A percentile compares a stretch with the other conserved stretches of the same genome.
Evolutionary conservation across 2,888 invertebrate species (phyloP).

Genomic region (Drosophila meridiana): DNA sequence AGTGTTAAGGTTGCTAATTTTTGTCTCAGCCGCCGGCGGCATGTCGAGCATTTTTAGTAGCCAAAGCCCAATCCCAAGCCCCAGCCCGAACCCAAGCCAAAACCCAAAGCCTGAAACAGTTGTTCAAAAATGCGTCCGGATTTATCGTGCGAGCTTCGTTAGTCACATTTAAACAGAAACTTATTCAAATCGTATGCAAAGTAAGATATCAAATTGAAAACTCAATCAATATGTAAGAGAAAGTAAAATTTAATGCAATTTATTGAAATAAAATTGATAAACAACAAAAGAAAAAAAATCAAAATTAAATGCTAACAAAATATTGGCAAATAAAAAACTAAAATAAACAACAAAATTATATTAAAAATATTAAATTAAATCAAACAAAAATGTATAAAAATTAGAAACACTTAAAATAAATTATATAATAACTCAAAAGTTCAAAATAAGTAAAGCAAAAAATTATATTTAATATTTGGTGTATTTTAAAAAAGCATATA

Average conservation of each 20-base stretch:
- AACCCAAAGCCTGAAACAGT: conserved; percentile 23
- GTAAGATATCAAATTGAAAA: conserved; percentile 33
- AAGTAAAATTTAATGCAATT: conserved; percentile 20
- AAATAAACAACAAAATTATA: conserved; percentile 22
- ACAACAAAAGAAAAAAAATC: conserved; percentile 9
- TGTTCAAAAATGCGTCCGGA: conserved; percentile 44
- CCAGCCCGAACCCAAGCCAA: neutral
- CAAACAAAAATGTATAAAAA: neutral
- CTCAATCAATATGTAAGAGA: conserved; percentile 13
- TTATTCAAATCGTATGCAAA: conserved; percentile 48
- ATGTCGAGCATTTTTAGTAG: conserved; percentile 72
- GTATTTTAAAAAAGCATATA: neutral
- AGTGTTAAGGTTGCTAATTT: conserved; percentile 77
- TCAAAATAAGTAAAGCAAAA: neutral
- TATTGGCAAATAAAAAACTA: conserved; percentile 6
- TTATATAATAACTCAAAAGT: neutral
- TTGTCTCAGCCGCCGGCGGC: conserved; percentile 72
- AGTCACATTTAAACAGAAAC: conserved; percentile 46
- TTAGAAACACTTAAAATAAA: neutral
- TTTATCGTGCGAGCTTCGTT: conserved; percentile 54
- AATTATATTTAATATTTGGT: neutral
- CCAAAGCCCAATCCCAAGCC: conserved; percentile 40
- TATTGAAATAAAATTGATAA: conserved; percentile 26
- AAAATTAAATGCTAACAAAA: conserved; percentile 31
- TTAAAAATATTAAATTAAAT: conserved; percentile 3